These are phyloP conservation scores for Oncopeltus fasciatus DNA, from an alignment of 1,140 invertebrate genomes.

Conservation along the genomic window DNA sequence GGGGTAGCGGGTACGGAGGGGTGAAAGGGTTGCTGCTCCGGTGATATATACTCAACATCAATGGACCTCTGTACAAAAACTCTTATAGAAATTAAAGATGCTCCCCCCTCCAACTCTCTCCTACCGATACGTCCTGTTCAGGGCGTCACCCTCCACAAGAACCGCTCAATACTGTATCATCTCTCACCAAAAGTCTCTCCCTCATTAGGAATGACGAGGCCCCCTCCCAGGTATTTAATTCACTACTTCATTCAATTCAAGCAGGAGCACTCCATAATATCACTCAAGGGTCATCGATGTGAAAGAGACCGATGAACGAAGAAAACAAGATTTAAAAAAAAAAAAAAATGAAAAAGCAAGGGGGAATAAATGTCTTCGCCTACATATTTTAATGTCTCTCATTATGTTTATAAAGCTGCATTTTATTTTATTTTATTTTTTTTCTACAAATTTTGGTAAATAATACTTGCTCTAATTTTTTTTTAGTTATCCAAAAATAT, in stretches of 20 bases:
- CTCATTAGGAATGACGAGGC: background rate
- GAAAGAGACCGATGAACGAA: background rate
- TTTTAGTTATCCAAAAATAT: too few species aligned
- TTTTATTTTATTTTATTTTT: background rate
- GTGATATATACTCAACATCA: conserved; percentile 18
- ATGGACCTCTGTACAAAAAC: conserved; percentile 17
- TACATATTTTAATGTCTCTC: background rate
- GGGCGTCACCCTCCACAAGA: background rate
- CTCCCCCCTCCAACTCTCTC: background rate
- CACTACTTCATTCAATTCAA: background rate
- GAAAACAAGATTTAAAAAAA: too few species aligned
- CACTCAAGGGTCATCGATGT: background rate
- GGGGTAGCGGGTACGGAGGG: too few species aligned
- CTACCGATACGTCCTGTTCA: conserved; percentile 15
- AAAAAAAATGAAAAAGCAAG: too few species aligned
- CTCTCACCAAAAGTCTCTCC: background rate
- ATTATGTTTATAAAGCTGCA: background rate
- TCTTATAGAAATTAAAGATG: conserved; percentile 19
- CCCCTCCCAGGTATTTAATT: background rate
- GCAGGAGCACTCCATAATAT: background rate
- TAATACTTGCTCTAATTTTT: too few species aligned
- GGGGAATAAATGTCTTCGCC: too few species aligned
- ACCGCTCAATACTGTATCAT: background rate
- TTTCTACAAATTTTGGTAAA: too few species aligned
- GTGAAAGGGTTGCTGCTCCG: conserved; percentile 14